These are phyloP conservation scores for Drosophila eohydei DNA, from an alignment of 2,888 invertebrate species.

Conservation along the genomic window DNA sequence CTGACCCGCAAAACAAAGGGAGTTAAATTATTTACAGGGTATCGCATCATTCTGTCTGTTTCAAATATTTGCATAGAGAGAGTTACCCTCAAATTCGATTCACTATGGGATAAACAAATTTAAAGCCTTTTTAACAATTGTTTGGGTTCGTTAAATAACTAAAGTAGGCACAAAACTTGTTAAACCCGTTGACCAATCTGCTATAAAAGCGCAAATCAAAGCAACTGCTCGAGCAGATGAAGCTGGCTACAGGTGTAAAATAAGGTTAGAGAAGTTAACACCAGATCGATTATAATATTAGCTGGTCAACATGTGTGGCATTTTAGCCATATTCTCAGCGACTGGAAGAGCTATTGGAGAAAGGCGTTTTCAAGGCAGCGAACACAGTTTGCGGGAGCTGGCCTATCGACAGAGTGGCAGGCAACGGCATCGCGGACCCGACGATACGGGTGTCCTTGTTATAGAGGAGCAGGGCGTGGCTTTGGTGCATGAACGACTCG, in stretches of 20 bases:
- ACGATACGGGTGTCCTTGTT: conserved; percentile 78
- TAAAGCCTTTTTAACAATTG: conserved; percentile 12
- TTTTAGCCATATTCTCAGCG: conserved; percentile 81
- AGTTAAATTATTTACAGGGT: too few relatives aligned
- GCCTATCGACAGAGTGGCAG: conserved; percentile 81
- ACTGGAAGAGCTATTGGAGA: conserved; percentile 58
- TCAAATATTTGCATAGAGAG: too few relatives aligned
- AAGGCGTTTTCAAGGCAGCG: conserved; percentile 48
- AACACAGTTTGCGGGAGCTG: conserved; percentile 75
- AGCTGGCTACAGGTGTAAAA: conserved; percentile 8
- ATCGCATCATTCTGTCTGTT: too few relatives aligned
- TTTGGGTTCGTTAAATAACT: conserved; percentile 16
- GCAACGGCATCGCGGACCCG: conserved; percentile 83
- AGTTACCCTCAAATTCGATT: not conserved
- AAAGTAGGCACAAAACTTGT: conserved; percentile 31
- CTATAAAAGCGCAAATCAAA: conserved; percentile 38
- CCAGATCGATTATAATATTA: not conserved
- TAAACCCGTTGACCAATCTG: conserved; percentile 15
- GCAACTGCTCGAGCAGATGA: conserved; percentile 21
- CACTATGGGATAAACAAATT: not conserved
- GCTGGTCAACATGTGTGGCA: conserved; percentile 78
- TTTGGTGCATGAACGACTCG: conserved; percentile 81
- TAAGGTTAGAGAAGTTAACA: not conserved
- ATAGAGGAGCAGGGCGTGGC: conserved; percentile 75
- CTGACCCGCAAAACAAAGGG: too few relatives aligned